Evolutionary conservation across 2,888 invertebrate genomes (phyloP).

Genomic region (Myopa testacea): DNA sequence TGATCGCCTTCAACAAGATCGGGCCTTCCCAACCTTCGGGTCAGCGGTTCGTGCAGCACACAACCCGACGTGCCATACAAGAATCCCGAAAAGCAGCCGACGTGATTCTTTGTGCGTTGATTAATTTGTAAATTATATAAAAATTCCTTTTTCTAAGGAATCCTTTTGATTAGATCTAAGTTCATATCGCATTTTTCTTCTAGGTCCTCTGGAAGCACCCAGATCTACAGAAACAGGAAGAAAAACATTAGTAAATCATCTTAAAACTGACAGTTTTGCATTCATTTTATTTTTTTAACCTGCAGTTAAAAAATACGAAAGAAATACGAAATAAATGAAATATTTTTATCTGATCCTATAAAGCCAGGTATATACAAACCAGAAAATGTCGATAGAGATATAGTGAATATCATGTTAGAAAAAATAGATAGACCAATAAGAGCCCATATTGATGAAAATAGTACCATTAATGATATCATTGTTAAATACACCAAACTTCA

Average conservation of each 20-base stretch:
- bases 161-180: no score
- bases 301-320: no score
- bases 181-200: slow-evolving; percentile 37
- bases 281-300: slow-evolving; percentile 41
- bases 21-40: slow-evolving; percentile 89
- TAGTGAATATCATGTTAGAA: no score
- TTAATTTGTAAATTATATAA: neutral
- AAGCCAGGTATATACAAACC: no score
- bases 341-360: no score
- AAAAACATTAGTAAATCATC: neutral
- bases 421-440: no score
- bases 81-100: slow-evolving; percentile 91
- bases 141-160: neutral
- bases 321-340: no score
- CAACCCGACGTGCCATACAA: slow-evolving; percentile 88
- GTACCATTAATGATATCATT: no score
- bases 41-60: slow-evolving; percentile 87
- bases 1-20: slow-evolving; percentile 90
- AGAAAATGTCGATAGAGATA: no score
- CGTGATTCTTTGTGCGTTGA: slow-evolving; percentile 55
- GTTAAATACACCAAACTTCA: no score
- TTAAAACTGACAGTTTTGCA: no score
- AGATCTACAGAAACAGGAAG: slow-evolving; percentile 51
- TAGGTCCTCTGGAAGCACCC: slow-evolving; percentile 83
- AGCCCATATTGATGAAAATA: no score